Percentiles rank a stretch among this genome's conserved stretches.
Conservation (phyloP, 2,797 vertebrate genomes). For the Trachops cirrhosus region DNA sequence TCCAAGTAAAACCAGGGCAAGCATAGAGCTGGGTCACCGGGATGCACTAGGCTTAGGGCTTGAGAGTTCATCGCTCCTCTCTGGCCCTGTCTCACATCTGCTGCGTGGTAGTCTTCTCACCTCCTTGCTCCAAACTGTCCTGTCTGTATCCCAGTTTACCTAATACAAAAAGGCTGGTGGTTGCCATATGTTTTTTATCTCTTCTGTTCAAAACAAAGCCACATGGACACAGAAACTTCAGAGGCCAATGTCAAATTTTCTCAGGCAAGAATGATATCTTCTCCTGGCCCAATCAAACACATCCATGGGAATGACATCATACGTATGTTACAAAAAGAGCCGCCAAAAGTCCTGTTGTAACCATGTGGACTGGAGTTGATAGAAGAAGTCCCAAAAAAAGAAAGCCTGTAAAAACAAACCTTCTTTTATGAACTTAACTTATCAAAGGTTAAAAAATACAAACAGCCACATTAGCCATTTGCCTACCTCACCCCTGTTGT, state of each 20-base stretch:
- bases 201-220: neutral
- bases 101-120: neutral
- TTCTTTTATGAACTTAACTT: neutral
- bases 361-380: neutral
- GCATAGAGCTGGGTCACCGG: neutral
- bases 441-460: neutral
- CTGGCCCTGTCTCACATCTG: neutral
- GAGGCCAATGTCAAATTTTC: neutral
- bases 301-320: neutral
- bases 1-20: accelerated
- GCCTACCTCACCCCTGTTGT: neutral
- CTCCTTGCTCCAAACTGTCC: neutral
- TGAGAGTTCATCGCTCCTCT: neutral
- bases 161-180: neutral
- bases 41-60: accelerated
- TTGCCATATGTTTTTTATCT: neutral
- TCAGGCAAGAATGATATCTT: neutral
- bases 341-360: neutral
- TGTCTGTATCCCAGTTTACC: neutral
- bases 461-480: neutral
- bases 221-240: neutral
- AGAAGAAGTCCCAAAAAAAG: neutral
- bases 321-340: neutral
- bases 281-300: neutral
- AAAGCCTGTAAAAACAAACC: neutral